Evolutionary conservation across 1,140 invertebrate species (phyloP), one percentile per base, ranked within the genome.

Genomic region (Drosophila trapezifrons): DNA sequence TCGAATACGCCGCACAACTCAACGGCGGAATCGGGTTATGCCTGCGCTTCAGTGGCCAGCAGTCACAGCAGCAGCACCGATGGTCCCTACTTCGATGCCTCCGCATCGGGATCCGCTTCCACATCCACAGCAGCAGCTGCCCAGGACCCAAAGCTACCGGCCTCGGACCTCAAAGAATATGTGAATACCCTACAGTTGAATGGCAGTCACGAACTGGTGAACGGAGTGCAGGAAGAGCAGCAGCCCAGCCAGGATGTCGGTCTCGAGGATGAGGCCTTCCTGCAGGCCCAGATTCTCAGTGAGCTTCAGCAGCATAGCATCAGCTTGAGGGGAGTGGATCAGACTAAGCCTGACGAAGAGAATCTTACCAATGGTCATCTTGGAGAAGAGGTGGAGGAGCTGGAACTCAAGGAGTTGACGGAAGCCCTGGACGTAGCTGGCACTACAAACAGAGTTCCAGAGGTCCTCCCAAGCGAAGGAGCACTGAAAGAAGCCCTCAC

Each of bases 1-100:
- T 93, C 92, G 62, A 92, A 92, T 40, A 92, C 93, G 46, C 92
- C 89, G 57, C 85, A 93, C 40, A 75, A 92, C 73, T 90, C 90
- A 12, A 94, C 94, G 73, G 82, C 92, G 20, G 93, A 94, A 69
- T 93, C 93, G 0, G 93, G 93, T 9, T 94, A 92, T 70, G 90
- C 93, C n/a, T 93, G 93, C 49, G 91, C 92, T 9, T 92, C 92
- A 29, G 89, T 81, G 7, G 80, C 86, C n/a, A 90, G 87, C 62
- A 91, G 90, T 73, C 90, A 90, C 52, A 91, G 86, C 63, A 91
- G 85, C 72, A 91, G 85, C 64, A 83, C 78, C 15, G 94, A 95
- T 47, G 87, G 92, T 0, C 89, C 87, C 27, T 95, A 93, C 78
- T 95, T 93, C 63, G 94, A 95, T 72, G 84, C 84, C 8, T 54